These are phyloP conservation scores for Leptothorax acervorum DNA, from an alignment of 2,888 invertebrate species.

Conservation along the genomic window DNA sequence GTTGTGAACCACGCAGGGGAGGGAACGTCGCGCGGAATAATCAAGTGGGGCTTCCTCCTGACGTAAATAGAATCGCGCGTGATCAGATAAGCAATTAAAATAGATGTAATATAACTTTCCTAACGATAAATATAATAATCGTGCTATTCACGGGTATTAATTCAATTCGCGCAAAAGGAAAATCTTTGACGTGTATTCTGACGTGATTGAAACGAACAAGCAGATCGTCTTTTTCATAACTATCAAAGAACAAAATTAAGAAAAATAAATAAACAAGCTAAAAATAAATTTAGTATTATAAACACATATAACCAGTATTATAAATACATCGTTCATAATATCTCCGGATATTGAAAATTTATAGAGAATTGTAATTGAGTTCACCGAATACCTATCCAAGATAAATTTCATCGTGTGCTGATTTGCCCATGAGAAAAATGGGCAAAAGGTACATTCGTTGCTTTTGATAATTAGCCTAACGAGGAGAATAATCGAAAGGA, in stretches of 20 bases:
- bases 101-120: constrained; percentile 12
- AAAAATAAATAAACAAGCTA: neutral
- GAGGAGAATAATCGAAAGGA: neutral
- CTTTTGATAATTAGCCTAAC: neutral
- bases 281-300: neutral
- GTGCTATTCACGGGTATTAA: neutral
- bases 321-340: neutral
- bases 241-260: neutral
- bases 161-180: neutral
- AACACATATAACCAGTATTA: neutral
- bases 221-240: neutral
- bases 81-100: constrained; percentile 24
- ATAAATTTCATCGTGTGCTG: neutral
- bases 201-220: neutral
- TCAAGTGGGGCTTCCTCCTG: neutral
- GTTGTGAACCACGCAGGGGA: neutral
- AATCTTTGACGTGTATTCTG: neutral
- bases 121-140: neutral
- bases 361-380: neutral
- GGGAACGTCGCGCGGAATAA: constrained; percentile 18
- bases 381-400: neutral
- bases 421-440: neutral
- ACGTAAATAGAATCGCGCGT: constrained; percentile 4
- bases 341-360: neutral
- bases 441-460: neutral